Evolutionary conservation across 2,113 vertebrate genomes (phyloP).

Genomic region (Nesogale talazaci): DNA sequence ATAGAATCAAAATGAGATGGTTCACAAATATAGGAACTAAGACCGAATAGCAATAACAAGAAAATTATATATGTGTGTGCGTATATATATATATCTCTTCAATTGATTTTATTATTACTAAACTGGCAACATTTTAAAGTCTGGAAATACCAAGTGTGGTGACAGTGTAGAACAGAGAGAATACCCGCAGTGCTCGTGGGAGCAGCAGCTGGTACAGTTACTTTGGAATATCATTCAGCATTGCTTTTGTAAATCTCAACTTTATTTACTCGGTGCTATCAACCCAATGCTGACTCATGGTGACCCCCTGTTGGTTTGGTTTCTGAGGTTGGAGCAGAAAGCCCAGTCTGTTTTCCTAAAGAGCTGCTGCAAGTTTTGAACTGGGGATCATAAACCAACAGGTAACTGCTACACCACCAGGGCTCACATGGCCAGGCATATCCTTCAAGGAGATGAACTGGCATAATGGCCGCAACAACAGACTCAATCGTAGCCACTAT

Average conservation of each 20-base stretch:
- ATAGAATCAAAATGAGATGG: neutral
- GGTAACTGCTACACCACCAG: neutral
- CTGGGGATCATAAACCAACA: no score
- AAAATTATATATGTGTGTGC: neutral
- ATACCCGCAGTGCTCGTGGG: rapidly evolving
- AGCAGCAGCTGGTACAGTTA: rapidly evolving
- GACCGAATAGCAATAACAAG: neutral
- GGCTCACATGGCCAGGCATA: no score
- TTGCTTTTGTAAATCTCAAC: neutral
- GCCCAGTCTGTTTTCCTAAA: no score
- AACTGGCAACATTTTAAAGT: neutral
- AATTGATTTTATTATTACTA: neutral
- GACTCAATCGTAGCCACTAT: no score
- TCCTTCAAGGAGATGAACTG: no score
- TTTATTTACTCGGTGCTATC: no score
- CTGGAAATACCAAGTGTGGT: neutral
- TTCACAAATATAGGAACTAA: neutral
- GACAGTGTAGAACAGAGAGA: no score
- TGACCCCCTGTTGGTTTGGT: no score
- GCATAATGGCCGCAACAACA: no score
- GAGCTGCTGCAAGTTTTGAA: no score
- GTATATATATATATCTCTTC: neutral
- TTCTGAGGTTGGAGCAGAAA: no score
- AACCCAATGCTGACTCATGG: no score
- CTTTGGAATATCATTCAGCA: rapidly evolving